Conservation (phyloP, 2,888 invertebrate genomes). For the Monopis laevigella region DNA sequence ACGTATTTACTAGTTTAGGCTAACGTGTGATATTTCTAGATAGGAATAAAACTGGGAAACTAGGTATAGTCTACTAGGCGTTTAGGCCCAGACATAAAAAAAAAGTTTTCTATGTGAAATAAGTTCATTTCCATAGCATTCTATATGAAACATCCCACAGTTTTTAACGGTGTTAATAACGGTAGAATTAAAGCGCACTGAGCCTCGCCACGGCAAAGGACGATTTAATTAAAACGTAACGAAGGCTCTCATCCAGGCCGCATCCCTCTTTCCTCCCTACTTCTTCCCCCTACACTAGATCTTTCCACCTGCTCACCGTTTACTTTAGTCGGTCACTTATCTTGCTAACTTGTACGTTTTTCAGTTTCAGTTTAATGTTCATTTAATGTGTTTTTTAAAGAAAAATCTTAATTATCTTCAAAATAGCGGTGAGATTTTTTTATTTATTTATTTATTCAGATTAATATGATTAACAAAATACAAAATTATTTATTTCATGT, state of each 20-base stretch:
- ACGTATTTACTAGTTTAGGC: no score
- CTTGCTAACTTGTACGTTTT: no score
- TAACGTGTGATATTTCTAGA: no score
- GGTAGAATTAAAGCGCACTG: slow-evolving; percentile 67
- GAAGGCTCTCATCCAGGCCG: slow-evolving; percentile 38
- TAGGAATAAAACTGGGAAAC: no score
- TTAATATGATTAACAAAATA: no score
- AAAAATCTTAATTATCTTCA: no score
- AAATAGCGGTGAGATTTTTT: no score
- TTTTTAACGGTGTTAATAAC: slow-evolving; percentile 69
- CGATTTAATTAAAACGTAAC: slow-evolving; percentile 68
- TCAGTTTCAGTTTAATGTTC: no score
- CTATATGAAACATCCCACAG: slow-evolving; percentile 24
- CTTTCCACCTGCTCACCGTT: slow-evolving; percentile 46
- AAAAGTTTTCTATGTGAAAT: background rate
- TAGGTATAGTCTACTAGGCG: no score
- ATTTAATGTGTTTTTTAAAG: no score
- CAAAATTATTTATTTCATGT: no score
- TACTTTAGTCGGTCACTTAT: slow-evolving; percentile 26
- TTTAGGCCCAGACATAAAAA: background rate
- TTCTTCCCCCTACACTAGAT: slow-evolving; percentile 22
- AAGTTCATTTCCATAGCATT: background rate
- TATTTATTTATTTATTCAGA: no score
- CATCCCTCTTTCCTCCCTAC: slow-evolving; percentile 21
- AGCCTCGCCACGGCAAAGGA: slow-evolving; percentile 46